Conservation (phyloP, 2,888 invertebrate genomes). For the Dryococelus australis region DNA sequence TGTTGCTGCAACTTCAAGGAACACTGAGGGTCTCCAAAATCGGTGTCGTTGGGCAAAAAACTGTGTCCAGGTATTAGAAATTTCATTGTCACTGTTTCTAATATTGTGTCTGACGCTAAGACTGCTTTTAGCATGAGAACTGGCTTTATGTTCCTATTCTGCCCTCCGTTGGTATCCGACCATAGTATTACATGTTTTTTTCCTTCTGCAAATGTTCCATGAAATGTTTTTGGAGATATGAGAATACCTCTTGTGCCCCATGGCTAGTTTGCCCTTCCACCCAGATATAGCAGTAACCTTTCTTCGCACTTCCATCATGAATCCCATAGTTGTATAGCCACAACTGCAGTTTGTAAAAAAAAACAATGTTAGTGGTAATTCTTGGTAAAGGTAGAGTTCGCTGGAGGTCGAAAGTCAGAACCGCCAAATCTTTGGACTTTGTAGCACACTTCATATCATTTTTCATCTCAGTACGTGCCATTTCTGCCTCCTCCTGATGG, state of each 20-base stretch:
- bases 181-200: neutral
- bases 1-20: neutral
- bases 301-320: neutral
- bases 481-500: too few species aligned
- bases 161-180: neutral
- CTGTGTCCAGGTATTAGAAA: too few species aligned
- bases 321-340: neutral
- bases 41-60: neutral
- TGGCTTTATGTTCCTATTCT: neutral
- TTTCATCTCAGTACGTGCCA: too few species aligned
- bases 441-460: too few species aligned
- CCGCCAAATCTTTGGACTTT: too few species aligned
- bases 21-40: neutral
- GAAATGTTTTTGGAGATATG: neutral
- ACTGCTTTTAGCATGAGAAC: neutral
- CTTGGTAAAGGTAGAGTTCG: neutral
- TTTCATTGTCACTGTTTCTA: neutral
- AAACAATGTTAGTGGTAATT: neutral
- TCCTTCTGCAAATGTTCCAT: neutral
- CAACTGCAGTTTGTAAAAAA: neutral
- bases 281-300: neutral
- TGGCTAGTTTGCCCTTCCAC: neutral
- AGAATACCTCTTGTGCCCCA: neutral
- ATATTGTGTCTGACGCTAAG: neutral
- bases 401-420: too few species aligned